Conservation (phyloP, 2,113 vertebrate genomes). For the Hassar affinis region DNA sequence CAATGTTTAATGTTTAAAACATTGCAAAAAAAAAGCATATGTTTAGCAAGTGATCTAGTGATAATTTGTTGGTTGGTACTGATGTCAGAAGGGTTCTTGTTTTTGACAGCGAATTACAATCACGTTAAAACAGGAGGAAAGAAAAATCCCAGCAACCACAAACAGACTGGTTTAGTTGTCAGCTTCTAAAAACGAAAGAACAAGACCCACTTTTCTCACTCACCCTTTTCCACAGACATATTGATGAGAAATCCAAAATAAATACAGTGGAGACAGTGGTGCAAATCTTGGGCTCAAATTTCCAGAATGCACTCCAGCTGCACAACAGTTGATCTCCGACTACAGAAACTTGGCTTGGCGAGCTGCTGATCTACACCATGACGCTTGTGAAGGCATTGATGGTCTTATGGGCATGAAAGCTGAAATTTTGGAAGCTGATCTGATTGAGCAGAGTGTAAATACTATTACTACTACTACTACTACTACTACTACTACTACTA, state of each 20-base stretch:
- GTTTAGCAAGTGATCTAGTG: not conserved
- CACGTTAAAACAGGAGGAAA: too few relatives aligned
- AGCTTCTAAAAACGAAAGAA: too few relatives aligned
- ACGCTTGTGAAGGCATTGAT: not conserved
- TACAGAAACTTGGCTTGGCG: not conserved
- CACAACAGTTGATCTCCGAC: not conserved
- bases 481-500: too few relatives aligned
- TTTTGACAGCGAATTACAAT: not conserved
- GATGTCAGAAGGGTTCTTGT: not conserved
- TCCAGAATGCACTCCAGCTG: conserved; percentile 42
- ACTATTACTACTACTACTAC: too few relatives aligned
- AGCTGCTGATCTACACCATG: not conserved
- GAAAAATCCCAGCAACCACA: too few relatives aligned
- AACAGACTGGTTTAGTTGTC: too few relatives aligned
- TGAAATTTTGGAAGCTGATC: not conserved
- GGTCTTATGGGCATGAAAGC: not conserved
- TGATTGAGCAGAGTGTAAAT: not conserved
- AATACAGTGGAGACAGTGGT: not conserved
- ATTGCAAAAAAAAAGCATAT: not conserved
- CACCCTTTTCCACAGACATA: not conserved
- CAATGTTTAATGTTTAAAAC: not conserved
- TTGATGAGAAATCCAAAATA: not conserved
- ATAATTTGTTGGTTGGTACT: not conserved
- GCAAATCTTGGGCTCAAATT: too few relatives aligned
- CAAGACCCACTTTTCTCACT: not conserved